These are phyloP conservation scores for Turritopsis rubra DNA, from an alignment of 30 jellyfish, hydroid and myxozoan genomes.

Conservation along the genomic window DNA sequence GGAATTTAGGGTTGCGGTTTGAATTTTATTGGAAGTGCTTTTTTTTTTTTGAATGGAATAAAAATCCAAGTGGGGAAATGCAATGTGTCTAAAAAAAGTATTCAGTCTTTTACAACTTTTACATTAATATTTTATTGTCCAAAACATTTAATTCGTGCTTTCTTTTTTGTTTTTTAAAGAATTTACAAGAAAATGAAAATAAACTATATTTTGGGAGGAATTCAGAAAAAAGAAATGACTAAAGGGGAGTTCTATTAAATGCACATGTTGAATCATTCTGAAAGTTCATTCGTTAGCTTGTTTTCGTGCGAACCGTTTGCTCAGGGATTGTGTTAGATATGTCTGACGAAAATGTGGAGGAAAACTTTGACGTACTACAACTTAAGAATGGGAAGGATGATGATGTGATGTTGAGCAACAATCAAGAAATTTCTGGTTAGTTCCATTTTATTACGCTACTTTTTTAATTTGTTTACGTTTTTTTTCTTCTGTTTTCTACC, in stretches of 20 bases:
- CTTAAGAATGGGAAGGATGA: neutral
- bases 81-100: slow-evolving; percentile 10
- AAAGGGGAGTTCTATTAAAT: neutral
- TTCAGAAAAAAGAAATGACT: neutral
- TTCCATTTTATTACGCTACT: neutral
- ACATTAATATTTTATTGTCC: neutral
- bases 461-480: neutral
- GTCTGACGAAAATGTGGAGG: neutral
- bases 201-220: neutral
- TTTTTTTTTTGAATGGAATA: too few relatives aligned
- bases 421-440: neutral
- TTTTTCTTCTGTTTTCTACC: too few relatives aligned
- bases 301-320: neutral
- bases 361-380: neutral
- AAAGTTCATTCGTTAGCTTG: neutral
- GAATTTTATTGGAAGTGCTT: too few relatives aligned
- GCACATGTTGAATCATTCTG: neutral
- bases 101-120: neutral
- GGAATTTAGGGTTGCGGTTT: too few relatives aligned
- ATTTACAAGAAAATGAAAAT: neutral
- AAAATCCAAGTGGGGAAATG: too few relatives aligned
- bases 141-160: neutral
- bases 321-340: neutral
- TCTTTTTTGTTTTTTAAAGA: neutral
- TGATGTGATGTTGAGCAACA: neutral